Evolutionary conservation across 53 echinoderm and acorn worm species (phyloP).

Genomic region (Temnopleurus reevesii): DNA sequence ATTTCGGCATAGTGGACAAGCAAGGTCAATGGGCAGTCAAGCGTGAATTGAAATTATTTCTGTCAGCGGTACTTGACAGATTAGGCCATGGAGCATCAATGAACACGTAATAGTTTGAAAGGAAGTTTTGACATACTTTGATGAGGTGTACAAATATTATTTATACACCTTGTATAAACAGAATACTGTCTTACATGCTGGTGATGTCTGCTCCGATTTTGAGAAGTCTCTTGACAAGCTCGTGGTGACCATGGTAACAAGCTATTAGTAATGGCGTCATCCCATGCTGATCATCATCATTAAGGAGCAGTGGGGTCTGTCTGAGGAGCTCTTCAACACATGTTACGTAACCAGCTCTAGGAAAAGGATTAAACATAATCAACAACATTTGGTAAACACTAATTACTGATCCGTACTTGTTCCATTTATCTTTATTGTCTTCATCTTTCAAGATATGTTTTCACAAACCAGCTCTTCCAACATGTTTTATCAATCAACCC

Average conservation of each 20-base stretch:
- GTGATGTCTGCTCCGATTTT: conserved; percentile 77
- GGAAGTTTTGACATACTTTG: no score
- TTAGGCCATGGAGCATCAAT: no score
- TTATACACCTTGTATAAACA: background rate
- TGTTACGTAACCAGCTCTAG: conserved; percentile 60
- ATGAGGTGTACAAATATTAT: no score
- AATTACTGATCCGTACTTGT: no score
- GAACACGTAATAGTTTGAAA: no score
- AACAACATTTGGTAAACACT: background rate
- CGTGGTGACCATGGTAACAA: conserved; percentile 65
- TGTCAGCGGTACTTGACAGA: no score
- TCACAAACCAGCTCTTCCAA: no score
- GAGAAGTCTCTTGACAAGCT: conserved; percentile 65
- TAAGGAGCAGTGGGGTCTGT: conserved; percentile 60
- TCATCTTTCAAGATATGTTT: no score
- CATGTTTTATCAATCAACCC: no score
- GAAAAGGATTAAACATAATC: background rate
- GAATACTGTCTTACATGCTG: conserved; percentile 55
- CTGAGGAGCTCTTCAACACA: conserved; percentile 62
- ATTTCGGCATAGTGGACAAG: background rate
- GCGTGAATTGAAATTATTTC: no score
- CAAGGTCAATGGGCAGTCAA: no score
- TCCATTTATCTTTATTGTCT: no score
- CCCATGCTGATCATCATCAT: conserved; percentile 67
- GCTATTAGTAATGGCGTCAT: conserved; percentile 79